Conservation (phyloP, 2,113 vertebrate species). For the Rallus limicola region DNA sequence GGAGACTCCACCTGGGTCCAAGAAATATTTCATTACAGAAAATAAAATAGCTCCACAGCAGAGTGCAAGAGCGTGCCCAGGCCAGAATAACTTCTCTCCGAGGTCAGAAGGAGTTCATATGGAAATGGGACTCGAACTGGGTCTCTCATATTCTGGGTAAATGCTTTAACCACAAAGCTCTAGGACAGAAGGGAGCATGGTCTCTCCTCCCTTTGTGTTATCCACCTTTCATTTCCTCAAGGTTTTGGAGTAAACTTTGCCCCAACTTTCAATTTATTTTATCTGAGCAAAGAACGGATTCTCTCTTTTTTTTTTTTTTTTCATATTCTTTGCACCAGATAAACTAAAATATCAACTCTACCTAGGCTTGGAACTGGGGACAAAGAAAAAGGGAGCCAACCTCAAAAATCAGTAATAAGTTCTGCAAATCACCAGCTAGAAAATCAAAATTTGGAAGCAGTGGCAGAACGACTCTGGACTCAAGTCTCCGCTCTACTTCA, state of each 20-base stretch:
- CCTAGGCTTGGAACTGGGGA: not conserved
- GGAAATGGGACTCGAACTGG: not conserved
- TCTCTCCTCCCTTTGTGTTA: not conserved
- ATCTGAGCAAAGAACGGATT: not conserved
- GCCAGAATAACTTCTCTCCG: not conserved
- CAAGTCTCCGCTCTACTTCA: not conserved
- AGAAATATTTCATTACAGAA: not conserved
- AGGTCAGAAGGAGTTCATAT: not conserved
- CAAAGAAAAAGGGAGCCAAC: not conserved
- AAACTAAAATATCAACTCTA: not conserved
- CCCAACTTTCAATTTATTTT: not conserved
- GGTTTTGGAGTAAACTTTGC: rapidly evolving
- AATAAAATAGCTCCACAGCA: not conserved
- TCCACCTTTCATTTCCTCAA: not conserved
- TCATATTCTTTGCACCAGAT: not conserved
- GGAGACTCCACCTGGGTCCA: not conserved
- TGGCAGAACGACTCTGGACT: not conserved
- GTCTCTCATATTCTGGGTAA: not conserved
- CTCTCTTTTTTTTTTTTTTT: not conserved
- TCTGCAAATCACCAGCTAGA: not conserved
- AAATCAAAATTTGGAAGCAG: not conserved
- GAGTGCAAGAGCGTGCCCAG: not conserved
- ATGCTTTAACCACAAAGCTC: not conserved
- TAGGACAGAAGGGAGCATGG: not conserved
- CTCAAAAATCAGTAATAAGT: not conserved